These are phyloP conservation scores for Diorhabda sublineata DNA, from an alignment of 1,140 invertebrate genomes.

Conservation along the genomic window DNA sequence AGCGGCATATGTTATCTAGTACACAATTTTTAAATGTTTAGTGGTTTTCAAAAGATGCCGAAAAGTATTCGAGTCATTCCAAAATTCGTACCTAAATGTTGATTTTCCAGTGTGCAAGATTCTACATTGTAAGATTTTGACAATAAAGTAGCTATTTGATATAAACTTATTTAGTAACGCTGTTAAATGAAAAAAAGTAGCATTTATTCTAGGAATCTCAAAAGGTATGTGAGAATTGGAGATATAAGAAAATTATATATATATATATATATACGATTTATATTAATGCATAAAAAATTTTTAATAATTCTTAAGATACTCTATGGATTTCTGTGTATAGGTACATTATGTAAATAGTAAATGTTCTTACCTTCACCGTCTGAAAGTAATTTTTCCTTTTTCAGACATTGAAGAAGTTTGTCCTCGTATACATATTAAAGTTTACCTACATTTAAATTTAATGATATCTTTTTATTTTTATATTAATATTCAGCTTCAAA, in stretches of 20 bases:
- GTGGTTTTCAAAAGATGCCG: constrained; percentile 3
- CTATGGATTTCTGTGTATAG: constrained; percentile 35
- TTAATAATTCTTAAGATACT: constrained; percentile 36
- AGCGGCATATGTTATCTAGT: too few relatives aligned
- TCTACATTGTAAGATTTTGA: constrained; percentile 44
- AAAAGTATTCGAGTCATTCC: constrained; percentile 40
- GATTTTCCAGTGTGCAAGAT: constrained; percentile 44
- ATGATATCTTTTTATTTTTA: constrained; percentile 24
- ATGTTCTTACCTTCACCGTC: constrained; percentile 29
- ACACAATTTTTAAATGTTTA: too few relatives aligned
- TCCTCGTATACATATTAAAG: constrained; percentile 14
- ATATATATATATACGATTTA: constrained; percentile 37
- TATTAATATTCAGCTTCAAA: constrained; percentile 15
- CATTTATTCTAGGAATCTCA: constrained; percentile 46
- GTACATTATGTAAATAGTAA: constrained; percentile 39
- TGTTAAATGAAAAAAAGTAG: constrained; percentile 42
- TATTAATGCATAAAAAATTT: constrained; percentile 38
- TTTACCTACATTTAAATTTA: neutral
- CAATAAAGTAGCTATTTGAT: constrained; percentile 49
- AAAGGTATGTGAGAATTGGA: constrained; percentile 39
- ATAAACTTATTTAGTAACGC: constrained; percentile 44
- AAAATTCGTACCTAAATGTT: constrained; percentile 46
- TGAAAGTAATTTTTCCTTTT: constrained; percentile 17
- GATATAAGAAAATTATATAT: constrained; percentile 39
- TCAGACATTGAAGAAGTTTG: constrained; percentile 10